Conservation (phyloP, 30 jellyfish, hydroid and myxozoan species). For the Hydractinia symbiolongicarpus region DNA sequence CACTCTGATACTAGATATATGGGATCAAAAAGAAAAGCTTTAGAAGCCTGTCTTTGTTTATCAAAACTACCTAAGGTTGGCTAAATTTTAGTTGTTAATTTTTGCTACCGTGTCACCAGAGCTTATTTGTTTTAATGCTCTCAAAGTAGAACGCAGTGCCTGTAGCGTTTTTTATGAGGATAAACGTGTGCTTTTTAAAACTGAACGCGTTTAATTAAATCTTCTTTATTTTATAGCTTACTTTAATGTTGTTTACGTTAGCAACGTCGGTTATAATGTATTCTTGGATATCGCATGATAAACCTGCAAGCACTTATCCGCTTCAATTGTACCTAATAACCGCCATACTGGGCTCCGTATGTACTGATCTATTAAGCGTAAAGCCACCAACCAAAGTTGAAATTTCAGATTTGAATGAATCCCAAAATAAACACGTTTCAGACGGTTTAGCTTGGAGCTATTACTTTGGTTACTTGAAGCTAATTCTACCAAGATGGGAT, state of each 20-base stretch:
- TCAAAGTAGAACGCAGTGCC: too few relatives aligned
- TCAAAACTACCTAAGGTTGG: not conserved
- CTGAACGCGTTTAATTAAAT: not conserved
- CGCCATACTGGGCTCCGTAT: too few relatives aligned
- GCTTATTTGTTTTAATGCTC: not conserved
- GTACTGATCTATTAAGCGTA: too few relatives aligned
- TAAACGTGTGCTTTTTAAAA: not conserved
- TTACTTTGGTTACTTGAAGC: constrained; percentile 66
- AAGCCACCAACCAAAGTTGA: constrained; percentile 28
- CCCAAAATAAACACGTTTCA: constrained; percentile 58
- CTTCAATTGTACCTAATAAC: too few relatives aligned
- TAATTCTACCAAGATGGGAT: constrained; percentile 43
- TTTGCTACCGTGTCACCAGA: not conserved
- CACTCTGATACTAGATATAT: constrained; percentile 41
- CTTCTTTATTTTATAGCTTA: not conserved
- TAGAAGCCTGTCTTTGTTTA: not conserved
- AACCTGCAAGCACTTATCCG: too few relatives aligned
- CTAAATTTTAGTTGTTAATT: not conserved
- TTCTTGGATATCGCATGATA: too few relatives aligned
- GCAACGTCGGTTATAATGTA: not conserved
- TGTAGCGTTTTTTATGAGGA: too few relatives aligned
- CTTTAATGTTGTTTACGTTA: constrained; percentile 1
- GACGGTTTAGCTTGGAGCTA: constrained; percentile 81
- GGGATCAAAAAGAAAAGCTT: constrained; percentile 7
- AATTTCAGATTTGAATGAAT: constrained; percentile 48